These are phyloP conservation scores for Elephas maximus DNA, from an alignment of 2,113 vertebrate species.

Conservation along the genomic window DNA sequence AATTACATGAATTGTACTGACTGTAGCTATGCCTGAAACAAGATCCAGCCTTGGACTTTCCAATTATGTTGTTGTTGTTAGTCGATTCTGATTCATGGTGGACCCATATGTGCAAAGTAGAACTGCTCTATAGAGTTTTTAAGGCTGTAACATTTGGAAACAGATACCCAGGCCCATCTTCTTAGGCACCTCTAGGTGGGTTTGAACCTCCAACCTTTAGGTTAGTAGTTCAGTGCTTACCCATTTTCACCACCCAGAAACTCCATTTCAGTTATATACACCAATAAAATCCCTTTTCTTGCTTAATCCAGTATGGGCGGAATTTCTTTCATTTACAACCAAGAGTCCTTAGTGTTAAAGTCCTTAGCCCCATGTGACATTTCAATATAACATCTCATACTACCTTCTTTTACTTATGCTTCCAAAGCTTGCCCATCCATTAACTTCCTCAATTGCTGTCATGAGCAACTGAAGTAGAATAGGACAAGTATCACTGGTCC, in stretches of 20 bases:
- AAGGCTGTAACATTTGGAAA: background rate
- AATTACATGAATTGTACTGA: background rate
- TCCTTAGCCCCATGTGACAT: background rate
- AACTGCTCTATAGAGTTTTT: background rate
- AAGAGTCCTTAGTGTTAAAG: constrained; percentile 8
- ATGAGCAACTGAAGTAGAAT: constrained; percentile 10
- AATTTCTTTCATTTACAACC: constrained; percentile 33
- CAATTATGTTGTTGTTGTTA: background rate
- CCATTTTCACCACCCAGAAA: background rate
- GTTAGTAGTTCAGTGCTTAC: background rate
- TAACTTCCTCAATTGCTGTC: background rate
- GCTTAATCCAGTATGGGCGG: background rate
- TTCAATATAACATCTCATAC: background rate
- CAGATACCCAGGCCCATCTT: background rate
- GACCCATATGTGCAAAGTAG: background rate
- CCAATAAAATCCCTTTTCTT: background rate
- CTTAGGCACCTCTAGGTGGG: background rate
- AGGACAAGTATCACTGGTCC: background rate
- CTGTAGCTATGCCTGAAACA: constrained; percentile 31
- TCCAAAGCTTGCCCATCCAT: background rate
- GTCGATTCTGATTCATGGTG: background rate
- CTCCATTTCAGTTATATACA: background rate
- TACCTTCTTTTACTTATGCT: background rate
- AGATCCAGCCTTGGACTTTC: background rate
- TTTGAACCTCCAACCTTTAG: background rate